Conservation (phyloP, 53 echinoderm and acorn worm genomes). For the Arbacia lixula region DNA sequence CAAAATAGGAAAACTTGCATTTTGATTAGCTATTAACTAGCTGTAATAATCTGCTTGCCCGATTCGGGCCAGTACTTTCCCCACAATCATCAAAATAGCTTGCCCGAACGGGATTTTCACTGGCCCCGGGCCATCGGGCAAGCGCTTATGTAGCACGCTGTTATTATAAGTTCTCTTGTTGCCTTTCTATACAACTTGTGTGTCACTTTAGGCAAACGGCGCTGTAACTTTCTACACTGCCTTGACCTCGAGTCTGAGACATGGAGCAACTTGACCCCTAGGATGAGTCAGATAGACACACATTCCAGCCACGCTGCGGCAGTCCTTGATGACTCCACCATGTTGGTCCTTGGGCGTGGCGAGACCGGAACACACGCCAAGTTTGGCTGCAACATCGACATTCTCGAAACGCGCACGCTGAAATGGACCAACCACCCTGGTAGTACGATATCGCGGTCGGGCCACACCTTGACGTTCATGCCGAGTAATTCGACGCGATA, state of each 20-base stretch:
- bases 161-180: too few species aligned
- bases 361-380: conserved; percentile 78
- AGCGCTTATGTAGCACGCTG: too few species aligned
- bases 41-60: too few species aligned
- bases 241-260: conserved; percentile 42
- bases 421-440: conserved; percentile 67
- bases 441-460: conserved; percentile 65
- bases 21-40: too few species aligned
- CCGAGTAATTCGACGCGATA: conserved; percentile 48
- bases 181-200: neutral
- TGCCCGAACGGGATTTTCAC: too few species aligned
- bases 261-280: conserved; percentile 56
- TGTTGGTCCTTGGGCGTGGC: conserved; percentile 62
- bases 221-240: conserved; percentile 67
- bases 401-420: conserved; percentile 56
- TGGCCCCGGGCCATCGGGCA: too few species aligned
- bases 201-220: conserved; percentile 62
- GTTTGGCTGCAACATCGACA: conserved; percentile 72
- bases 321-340: conserved; percentile 53
- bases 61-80: too few species aligned
- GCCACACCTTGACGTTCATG: conserved; percentile 64
- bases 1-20: too few species aligned
- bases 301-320: conserved; percentile 72
- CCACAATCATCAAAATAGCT: too few species aligned
- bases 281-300: conserved; percentile 58